Percentiles rank a stretch among this genome's conserved stretches.
Conservation (phyloP, 2,113 vertebrate genomes). For the Psittacula cyanocephala region DNA sequence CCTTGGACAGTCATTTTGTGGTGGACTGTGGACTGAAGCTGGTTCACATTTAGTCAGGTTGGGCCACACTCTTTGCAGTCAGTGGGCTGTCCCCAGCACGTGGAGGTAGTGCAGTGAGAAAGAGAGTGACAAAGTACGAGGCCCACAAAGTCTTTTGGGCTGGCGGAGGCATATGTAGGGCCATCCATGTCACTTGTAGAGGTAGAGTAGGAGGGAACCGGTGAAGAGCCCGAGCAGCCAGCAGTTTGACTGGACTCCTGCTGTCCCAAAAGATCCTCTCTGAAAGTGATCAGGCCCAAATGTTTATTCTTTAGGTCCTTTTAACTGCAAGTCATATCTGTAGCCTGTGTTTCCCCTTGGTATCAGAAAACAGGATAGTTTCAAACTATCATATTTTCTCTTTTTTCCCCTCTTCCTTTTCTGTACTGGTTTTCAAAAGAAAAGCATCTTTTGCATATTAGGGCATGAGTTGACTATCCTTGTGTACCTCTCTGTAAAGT, state of each 20-base stretch:
- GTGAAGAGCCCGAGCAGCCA: rapidly evolving
- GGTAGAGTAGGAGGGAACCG: background rate
- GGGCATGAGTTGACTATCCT: background rate
- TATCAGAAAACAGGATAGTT: background rate
- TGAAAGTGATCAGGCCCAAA: background rate
- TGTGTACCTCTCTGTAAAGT: background rate
- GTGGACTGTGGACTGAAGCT: background rate
- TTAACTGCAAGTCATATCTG: background rate
- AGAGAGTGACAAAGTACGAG: background rate
- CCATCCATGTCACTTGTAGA: background rate
- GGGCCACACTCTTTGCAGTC: rapidly evolving
- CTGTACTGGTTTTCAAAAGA: background rate
- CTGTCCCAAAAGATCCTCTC: background rate
- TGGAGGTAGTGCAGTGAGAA: rapidly evolving
- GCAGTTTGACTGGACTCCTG: background rate
- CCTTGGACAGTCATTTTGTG: background rate
- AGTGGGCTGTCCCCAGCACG: rapidly evolving
- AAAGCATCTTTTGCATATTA: rapidly evolving
- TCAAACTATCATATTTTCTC: background rate
- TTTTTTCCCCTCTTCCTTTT: background rate
- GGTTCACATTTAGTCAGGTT: background rate
- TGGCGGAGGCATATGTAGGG: background rate
- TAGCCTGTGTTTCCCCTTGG: background rate
- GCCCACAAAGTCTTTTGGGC: background rate
- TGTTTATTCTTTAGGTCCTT: background rate